Percentiles rank a stretch among this genome's conserved stretches.
Conservation (phyloP, 2,888 invertebrate genomes). For the Pocota personata region DNA sequence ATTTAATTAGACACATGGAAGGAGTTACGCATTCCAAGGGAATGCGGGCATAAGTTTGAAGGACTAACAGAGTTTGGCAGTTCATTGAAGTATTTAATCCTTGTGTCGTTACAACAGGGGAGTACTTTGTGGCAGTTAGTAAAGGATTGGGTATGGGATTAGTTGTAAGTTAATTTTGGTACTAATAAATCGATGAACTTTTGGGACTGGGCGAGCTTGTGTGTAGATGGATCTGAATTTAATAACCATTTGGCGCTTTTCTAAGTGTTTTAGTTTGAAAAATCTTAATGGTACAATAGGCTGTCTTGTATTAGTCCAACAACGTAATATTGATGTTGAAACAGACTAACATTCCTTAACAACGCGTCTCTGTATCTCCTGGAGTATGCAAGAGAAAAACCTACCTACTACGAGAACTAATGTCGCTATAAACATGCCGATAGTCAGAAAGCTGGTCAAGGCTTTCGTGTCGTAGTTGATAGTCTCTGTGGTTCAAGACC, state of each 20-base stretch:
- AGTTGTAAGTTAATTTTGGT: neutral
- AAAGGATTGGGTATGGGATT: neutral
- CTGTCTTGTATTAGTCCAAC: too few relatives aligned
- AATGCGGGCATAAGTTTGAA: neutral
- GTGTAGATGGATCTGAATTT: neutral
- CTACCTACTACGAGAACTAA: too few relatives aligned
- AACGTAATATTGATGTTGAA: too few relatives aligned
- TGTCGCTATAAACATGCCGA: too few relatives aligned
- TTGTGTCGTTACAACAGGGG: neutral
- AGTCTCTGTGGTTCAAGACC: too few relatives aligned
- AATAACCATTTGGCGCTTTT: neutral
- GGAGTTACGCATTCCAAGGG: too few relatives aligned
- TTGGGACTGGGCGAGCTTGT: neutral
- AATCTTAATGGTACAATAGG: too few relatives aligned
- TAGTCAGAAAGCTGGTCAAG: too few relatives aligned
- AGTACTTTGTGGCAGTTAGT: neutral
- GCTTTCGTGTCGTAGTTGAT: too few relatives aligned
- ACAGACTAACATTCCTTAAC: too few relatives aligned
- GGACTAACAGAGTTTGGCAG: neutral
- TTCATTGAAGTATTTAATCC: neutral
- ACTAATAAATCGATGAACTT: neutral
- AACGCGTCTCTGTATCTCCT: too few relatives aligned
- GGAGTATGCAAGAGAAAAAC: too few relatives aligned
- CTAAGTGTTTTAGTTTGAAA: neutral
- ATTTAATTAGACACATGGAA: slow-evolving; percentile 24